These are phyloP conservation scores for Poecilia latipinna DNA, from an alignment of 2,113 vertebrate species.

Conservation along the genomic window DNA sequence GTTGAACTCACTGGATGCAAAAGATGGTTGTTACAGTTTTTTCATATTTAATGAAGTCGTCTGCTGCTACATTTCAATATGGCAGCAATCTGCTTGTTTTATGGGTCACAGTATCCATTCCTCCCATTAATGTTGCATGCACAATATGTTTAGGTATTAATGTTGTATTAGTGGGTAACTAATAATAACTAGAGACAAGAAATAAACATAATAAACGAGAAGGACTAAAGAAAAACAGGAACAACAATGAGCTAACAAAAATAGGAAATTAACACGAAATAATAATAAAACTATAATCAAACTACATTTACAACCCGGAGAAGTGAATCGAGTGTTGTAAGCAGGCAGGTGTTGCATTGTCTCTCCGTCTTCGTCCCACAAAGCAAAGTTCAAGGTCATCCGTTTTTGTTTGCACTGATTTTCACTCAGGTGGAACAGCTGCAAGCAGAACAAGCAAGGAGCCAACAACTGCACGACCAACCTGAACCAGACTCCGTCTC, in stretches of 20 bases:
- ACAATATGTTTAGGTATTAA: slow-evolving; percentile 28
- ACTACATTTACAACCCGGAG: too few species aligned
- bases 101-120: slow-evolving; percentile 10
- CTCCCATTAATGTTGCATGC: slow-evolving; percentile 27
- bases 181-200: too few species aligned
- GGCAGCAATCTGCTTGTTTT: neutral
- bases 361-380: neutral
- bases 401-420: neutral
- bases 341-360: too few species aligned
- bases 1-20: neutral
- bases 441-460: slow-evolving; percentile 95
- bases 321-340: too few species aligned
- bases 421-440: slow-evolving; percentile 92
- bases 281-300: too few species aligned
- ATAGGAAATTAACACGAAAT: too few species aligned
- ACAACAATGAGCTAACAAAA: too few species aligned
- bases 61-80: slow-evolving; percentile 31
- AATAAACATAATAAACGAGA: too few species aligned
- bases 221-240: too few species aligned
- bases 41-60: slow-evolving; percentile 59
- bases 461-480: slow-evolving; percentile 90
- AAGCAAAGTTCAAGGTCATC: neutral
- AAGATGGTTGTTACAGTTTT: neutral
- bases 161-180: neutral
- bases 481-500: slow-evolving; percentile 92